Conservation (phyloP, 2,113 vertebrate genomes). For the Leuciscus idus region DNA sequence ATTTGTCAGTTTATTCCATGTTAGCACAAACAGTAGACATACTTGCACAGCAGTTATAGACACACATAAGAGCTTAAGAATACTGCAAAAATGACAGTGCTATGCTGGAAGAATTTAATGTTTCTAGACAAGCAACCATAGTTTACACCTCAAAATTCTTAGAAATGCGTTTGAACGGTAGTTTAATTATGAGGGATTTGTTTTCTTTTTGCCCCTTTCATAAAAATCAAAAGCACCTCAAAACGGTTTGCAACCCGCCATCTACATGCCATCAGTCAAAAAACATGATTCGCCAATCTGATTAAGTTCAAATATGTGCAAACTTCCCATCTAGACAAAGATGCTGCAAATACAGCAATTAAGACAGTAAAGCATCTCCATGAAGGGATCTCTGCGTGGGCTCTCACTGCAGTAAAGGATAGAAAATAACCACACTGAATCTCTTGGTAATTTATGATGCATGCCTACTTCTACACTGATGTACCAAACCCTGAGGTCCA, state of each 20-base stretch:
- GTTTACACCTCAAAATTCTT: background rate
- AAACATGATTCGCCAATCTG: background rate
- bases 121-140: background rate
- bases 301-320: background rate
- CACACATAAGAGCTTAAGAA: too few species aligned
- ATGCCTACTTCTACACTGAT: conserved; percentile 12
- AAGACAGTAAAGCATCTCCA: background rate
- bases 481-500: background rate
- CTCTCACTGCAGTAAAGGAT: background rate
- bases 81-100: too few species aligned
- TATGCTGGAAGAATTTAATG: background rate
- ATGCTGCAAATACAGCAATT: background rate
- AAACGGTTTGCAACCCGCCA: background rate
- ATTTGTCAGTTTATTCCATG: background rate
- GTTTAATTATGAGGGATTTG: too few species aligned
- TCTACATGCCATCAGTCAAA: background rate
- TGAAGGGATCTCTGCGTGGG: background rate
- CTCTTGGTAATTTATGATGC: background rate
- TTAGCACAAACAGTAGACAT: background rate
- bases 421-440: conserved; percentile 8
- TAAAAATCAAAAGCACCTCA: too few species aligned
- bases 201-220: too few species aligned
- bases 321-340: background rate
- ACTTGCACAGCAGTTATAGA: background rate
- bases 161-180: too few species aligned